phyloP scores from a whole-genome alignment of 2,113 vertebrate genomes.

The Thunnus maccoyii region DNA sequence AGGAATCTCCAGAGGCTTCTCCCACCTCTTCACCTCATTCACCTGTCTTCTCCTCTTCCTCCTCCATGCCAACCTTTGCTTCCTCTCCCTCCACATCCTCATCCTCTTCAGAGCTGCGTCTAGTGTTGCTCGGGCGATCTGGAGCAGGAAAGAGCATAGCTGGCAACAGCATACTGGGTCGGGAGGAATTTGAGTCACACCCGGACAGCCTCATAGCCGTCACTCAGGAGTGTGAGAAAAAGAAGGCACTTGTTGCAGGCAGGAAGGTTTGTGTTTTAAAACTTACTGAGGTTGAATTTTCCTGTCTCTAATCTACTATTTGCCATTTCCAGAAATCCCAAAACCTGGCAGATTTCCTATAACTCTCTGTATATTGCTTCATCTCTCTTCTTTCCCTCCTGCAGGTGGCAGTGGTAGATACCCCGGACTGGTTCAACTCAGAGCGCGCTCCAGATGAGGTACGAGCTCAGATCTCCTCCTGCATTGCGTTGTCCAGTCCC shows the following conservation, averaged over 20 bases:
- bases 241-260: slow-evolving; percentile 63
- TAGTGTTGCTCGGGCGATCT: slow-evolving; percentile 81
- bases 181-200: slow-evolving; percentile 64
- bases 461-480: slow-evolving; percentile 79
- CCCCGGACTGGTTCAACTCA: slow-evolving; percentile 83
- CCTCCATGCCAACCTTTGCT: slow-evolving; percentile 4
- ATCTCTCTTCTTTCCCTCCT: slow-evolving; percentile 10
- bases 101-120: slow-evolving; percentile 72
- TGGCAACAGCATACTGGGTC: slow-evolving; percentile 81
- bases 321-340: background rate
- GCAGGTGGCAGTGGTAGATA: slow-evolving; percentile 84
- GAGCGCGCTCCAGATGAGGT: slow-evolving; percentile 75
- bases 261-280: slow-evolving; percentile 66
- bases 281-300: background rate
- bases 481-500: slow-evolving; percentile 77
- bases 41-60: slow-evolving; percentile 24
- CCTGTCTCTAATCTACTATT: background rate
- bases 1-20: slow-evolving; percentile 35
- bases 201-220: slow-evolving; percentile 50
- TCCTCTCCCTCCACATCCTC: slow-evolving; percentile 36
- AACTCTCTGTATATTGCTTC: background rate
- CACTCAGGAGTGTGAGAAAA: slow-evolving; percentile 79
- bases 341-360: background rate
- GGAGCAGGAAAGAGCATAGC: slow-evolving; percentile 82
- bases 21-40: slow-evolving; percentile 25